Evolutionary conservation across 2,113 vertebrate genomes (phyloP).

Genomic region (Sphaerodactylus townsendi): DNA sequence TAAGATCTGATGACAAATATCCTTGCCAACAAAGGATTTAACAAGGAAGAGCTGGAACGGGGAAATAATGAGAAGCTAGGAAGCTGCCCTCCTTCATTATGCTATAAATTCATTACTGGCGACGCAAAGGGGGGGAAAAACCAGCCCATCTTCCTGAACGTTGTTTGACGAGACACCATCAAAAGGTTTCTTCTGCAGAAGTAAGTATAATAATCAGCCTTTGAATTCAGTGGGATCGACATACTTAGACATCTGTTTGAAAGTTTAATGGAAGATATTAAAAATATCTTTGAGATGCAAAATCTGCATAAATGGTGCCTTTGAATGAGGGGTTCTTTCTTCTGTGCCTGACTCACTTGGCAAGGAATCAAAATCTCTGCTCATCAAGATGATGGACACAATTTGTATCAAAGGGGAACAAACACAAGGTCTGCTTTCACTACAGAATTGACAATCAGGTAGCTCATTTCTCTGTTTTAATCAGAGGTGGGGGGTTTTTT

Average conservation of each 20-base stretch:
- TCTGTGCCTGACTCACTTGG: conserved; percentile 38
- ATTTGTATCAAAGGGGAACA: conserved; percentile 61
- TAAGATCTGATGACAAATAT: conserved; percentile 47
- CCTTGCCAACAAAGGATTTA: conserved; percentile 69
- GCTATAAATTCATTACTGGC: conserved; percentile 67
- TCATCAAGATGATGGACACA: conserved; percentile 59
- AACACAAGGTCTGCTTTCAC: background rate
- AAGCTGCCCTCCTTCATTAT: conserved; percentile 69
- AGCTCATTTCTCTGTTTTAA: background rate
- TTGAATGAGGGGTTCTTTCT: conserved; percentile 26
- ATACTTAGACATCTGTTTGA: conserved; percentile 49
- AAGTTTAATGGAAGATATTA: conserved; percentile 60
- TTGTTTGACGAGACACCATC: conserved; percentile 32
- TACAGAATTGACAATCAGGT: background rate
- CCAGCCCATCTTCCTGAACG: conserved; percentile 32
- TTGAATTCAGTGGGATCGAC: conserved; percentile 53
- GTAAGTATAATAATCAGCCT: conserved; percentile 27
- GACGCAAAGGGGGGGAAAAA: conserved; percentile 50
- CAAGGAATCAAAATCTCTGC: conserved; percentile 44
- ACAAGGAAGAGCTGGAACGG: conserved; percentile 65
- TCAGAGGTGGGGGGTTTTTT: no score
- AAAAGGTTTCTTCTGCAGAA: conserved; percentile 61
- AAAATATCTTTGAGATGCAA: conserved; percentile 48
- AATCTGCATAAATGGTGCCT: conserved; percentile 19
- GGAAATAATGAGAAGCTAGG: conserved; percentile 69